Base-by-base conservation (phyloP, 1,140 invertebrate species). In the Drosophila gunungcola region DNA sequence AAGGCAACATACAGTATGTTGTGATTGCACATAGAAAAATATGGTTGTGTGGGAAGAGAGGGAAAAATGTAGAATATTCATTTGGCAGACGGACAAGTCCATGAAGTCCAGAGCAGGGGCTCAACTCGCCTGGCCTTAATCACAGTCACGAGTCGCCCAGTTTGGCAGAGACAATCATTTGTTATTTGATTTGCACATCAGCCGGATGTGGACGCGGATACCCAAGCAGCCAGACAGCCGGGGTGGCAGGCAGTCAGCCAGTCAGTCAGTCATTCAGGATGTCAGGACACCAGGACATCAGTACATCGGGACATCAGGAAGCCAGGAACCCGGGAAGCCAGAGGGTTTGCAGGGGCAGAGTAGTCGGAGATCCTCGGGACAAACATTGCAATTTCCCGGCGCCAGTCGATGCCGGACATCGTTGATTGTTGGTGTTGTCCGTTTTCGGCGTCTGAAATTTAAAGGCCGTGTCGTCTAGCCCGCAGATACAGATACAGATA, bases 161-260 rank as follows among this genome's bases (percentile, higher is more conserved):
- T 69, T 54, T 29, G 45, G 54, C 48, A 69, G 55, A 42, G 53
- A 78, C 69, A 83, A 83, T 84, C 80, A 84, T 83, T 83, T 83
- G 80, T 84, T 84, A 83, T 83, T 83, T 83, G 80, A 83, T 83
- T 83, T 83, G 80, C 38, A 65, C 80, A 68, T 41, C 79, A 57
- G 72, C 54, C 61, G 52, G 46, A 68, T 68, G 62, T 43, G 48
- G 49, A 68, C 48, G 63, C 58, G 58, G 42, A 45, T 38, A 38
- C 49, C 38, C 65, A 41, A 55, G 25, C 45, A 29, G 51, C 4
- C 58, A 10, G 60, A 9, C 39, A 41, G 51, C 21, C 39, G 32
- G 53, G 49, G 41, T 36, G 42, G 32, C 42, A 43, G 43, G 60
- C 68, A 77, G 79, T 63, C 79, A 70, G 79, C 55, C 79, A 82